Evolutionary conservation across 2,888 invertebrate species (phyloP).

Genomic region (Periphyllus acericola): DNA sequence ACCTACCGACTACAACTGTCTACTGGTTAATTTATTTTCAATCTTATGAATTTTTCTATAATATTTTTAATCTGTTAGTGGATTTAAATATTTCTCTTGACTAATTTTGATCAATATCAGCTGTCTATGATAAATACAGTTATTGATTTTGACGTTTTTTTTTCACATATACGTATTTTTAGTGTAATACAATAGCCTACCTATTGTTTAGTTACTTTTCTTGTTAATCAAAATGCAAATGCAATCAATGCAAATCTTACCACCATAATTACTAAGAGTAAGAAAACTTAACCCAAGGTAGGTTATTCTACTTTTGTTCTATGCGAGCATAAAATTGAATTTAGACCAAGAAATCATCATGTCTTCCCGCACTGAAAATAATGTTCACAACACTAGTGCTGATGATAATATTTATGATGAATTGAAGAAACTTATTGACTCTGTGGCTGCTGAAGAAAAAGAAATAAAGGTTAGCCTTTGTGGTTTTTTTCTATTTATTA

Average conservation of each 20-base stretch:
- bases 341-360: background rate
- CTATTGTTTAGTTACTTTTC: background rate
- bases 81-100: background rate
- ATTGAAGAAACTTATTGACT: conserved; percentile 10
- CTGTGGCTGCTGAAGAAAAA: conserved; percentile 29
- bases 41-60: background rate
- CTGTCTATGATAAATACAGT: background rate
- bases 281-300: background rate
- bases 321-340: background rate
- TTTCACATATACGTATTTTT: background rate
- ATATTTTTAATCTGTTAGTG: background rate
- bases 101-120: background rate
- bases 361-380: conserved; percentile 4
- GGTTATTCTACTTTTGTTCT: background rate
- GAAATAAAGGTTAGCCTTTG: conserved; percentile 26
- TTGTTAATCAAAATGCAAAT: background rate
- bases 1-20: background rate
- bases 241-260: no score
- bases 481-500: background rate
- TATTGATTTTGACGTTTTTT: background rate
- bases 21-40: background rate
- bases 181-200: background rate
- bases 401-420: conserved; percentile 25
- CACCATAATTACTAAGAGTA: no score
- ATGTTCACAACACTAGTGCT: background rate